A percentile compares a stretch with the other conserved stretches of the same genome.
These are phyloP conservation scores for Alsophila aescularia DNA, from an alignment of 2,888 invertebrate species.

Conservation along the genomic window DNA sequence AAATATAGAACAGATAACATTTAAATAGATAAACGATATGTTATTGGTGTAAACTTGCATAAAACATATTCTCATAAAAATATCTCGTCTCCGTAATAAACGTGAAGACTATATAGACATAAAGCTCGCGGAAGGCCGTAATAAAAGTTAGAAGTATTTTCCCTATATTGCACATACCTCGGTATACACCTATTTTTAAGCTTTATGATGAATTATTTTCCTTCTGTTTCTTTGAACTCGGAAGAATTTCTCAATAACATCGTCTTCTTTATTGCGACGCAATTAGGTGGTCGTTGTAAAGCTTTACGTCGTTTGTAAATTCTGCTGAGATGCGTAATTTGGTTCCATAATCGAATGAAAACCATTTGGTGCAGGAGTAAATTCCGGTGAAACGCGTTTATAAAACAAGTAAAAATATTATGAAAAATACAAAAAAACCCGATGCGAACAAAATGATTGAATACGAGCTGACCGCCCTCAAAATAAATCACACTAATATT, in stretches of 20 bases:
- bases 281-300: slow-evolving; percentile 30
- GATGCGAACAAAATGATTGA: no score
- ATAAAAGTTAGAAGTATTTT: slow-evolving; percentile 63
- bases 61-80: slow-evolving; percentile 61
- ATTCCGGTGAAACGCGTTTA: slow-evolving; percentile 18
- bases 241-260: slow-evolving; percentile 45
- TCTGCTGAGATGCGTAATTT: slow-evolving; percentile 13
- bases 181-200: slow-evolving; percentile 44
- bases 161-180: slow-evolving; percentile 43
- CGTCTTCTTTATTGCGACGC: slow-evolving; percentile 32
- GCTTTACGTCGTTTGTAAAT: slow-evolving; percentile 28
- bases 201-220: slow-evolving; percentile 49
- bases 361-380: slow-evolving; percentile 14
- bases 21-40: slow-evolving; percentile 47
- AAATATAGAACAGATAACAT: slow-evolving; percentile 26
- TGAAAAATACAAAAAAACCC: no score
- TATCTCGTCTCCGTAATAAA: slow-evolving; percentile 63
- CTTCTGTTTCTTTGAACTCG: slow-evolving; percentile 44
- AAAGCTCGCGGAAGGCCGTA: slow-evolving; percentile 56
- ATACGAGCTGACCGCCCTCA: no score
- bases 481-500: no score
- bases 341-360: slow-evolving; percentile 25
- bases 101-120: slow-evolving; percentile 58
- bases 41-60: slow-evolving; percentile 51
- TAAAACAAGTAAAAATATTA: no score